Conservation (phyloP, 2,113 vertebrate species). For the Syrmaticus mikado region DNA sequence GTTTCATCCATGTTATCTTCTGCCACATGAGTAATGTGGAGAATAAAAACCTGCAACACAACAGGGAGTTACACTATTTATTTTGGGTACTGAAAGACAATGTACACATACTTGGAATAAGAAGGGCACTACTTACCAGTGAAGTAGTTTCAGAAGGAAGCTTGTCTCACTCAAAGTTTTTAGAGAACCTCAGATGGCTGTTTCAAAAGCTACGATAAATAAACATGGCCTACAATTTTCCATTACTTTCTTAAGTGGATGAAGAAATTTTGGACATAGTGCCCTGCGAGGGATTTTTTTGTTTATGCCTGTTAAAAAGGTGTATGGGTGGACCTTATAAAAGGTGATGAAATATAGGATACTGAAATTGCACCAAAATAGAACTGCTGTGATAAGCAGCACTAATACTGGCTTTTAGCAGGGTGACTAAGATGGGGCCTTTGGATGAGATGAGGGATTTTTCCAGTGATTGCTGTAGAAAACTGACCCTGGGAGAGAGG, state of each 20-base stretch:
- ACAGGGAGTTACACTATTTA: background rate
- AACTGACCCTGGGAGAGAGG: background rate
- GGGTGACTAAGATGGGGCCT: background rate
- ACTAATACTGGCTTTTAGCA: background rate
- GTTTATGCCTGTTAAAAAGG: background rate
- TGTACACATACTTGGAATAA: background rate
- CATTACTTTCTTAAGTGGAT: background rate
- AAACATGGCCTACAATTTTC: background rate
- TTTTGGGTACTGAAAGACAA: background rate
- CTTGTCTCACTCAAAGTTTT: background rate
- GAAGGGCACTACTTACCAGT: too few species aligned
- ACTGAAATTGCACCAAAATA: background rate
- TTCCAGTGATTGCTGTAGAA: background rate
- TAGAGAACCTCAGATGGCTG: background rate
- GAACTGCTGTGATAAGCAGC: background rate
- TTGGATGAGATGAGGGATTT: background rate
- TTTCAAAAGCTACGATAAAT: background rate
- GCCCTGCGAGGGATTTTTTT: background rate
- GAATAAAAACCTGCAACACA: background rate
- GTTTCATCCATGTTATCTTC: background rate
- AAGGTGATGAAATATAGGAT: background rate
- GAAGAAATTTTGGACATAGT: background rate
- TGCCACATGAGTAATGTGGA: background rate
- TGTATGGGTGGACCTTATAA: background rate
- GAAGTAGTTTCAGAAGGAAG: background rate